A percentile compares a stretch with the other conserved stretches of the same genome.
Conservation (phyloP, 2,888 invertebrate species). For the Melangyna quadrimaculata region DNA sequence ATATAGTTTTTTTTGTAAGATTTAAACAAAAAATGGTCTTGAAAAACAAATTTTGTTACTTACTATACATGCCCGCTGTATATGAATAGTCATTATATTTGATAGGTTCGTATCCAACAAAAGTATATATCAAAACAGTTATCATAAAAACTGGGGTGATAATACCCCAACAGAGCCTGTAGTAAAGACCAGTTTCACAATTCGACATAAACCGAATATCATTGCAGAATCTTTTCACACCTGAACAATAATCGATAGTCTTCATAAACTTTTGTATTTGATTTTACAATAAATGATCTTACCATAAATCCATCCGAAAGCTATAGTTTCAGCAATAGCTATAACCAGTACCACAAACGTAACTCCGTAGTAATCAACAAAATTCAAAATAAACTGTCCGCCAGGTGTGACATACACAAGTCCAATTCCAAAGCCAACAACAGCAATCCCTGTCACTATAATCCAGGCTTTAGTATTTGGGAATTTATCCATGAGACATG, state of each 20-base stretch:
- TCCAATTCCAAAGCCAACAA: constrained; percentile 83
- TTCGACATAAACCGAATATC: constrained; percentile 92
- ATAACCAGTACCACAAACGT: constrained; percentile 87
- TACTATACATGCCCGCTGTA: constrained; percentile 84
- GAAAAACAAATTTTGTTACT: constrained; percentile 50
- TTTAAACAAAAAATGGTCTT: neutral
- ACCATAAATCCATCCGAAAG: constrained; percentile 90
- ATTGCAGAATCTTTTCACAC: constrained; percentile 84
- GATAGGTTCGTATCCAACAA: constrained; percentile 84
- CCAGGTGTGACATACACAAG: constrained; percentile 87
- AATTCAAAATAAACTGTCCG: constrained; percentile 86
- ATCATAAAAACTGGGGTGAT: constrained; percentile 87
- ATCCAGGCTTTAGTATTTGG: constrained; percentile 81
- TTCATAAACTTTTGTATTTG: neutral
- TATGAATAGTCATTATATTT: constrained; percentile 84
- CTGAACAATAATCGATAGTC: constrained; percentile 75
- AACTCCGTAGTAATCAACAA: constrained; percentile 88
- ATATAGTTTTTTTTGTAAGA: neutral
- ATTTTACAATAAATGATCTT: constrained; percentile 21
- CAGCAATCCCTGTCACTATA: constrained; percentile 81
- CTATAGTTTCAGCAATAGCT: constrained; percentile 86
- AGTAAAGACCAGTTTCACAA: constrained; percentile 85
- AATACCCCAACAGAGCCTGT: constrained; percentile 90
- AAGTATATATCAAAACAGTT: constrained; percentile 87
- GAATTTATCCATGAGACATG: constrained; percentile 81